phyloP scores from a whole-genome alignment of 2,797 vertebrate species.

The Oceanodroma leucorhoa region DNA sequence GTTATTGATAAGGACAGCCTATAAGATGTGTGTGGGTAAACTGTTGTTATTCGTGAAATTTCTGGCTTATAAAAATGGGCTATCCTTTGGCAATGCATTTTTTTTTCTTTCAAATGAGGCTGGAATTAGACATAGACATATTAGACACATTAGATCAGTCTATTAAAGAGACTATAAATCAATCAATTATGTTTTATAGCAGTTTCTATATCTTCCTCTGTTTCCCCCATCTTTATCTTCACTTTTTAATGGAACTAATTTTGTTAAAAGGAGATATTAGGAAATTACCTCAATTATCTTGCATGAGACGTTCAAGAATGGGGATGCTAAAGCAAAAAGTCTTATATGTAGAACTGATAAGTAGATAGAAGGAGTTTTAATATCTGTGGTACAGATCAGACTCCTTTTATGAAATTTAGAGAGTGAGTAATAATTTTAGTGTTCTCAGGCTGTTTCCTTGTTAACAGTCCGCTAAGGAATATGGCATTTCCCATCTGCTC shows the following conservation, averaged over 20 bases:
- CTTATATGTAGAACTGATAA: neutral
- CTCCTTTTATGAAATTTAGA: neutral
- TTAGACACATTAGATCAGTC: neutral
- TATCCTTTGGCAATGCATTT: neutral
- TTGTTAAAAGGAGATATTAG: conserved; percentile 14
- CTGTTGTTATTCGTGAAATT: neutral
- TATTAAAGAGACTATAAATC: conserved; percentile 38
- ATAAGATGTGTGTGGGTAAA: neutral
- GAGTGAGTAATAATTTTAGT: neutral
- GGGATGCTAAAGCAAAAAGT: neutral
- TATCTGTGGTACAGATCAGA: neutral
- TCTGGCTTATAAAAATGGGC: neutral
- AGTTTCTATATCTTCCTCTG: neutral
- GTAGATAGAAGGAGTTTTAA: neutral
- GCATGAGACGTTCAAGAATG: neutral
- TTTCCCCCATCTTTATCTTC: neutral
- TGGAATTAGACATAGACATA: neutral
- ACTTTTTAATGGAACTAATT: conserved; percentile 34
- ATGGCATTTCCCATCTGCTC: conserved; percentile 11
- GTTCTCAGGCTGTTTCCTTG: conserved; percentile 13
- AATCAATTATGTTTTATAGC: conserved; percentile 27
- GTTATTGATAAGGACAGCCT: neutral
- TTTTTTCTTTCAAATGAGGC: neutral
- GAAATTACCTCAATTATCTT: conserved; percentile 48
- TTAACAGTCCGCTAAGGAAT: neutral